These are phyloP conservation scores for Hystrix cristata DNA, from an alignment of 2,113 vertebrate species.

Conservation along the genomic window DNA sequence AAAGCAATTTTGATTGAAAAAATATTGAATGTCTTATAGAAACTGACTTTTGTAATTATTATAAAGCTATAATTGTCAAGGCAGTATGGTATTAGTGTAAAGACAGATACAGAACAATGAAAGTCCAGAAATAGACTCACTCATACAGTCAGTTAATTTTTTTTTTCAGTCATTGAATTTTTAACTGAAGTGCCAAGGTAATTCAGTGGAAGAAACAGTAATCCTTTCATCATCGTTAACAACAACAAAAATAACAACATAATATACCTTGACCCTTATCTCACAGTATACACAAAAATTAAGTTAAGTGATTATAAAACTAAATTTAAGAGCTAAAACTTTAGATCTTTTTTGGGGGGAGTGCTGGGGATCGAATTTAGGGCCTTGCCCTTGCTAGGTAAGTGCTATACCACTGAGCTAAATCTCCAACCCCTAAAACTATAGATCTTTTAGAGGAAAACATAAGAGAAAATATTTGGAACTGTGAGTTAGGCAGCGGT, in stretches of 20 bases:
- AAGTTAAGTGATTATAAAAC: background rate
- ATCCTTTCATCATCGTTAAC: background rate
- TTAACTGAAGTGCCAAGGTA: background rate
- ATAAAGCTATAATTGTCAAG: background rate
- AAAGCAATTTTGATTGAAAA: background rate
- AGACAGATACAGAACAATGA: background rate
- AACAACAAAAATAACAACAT: background rate
- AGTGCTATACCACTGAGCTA: no score
- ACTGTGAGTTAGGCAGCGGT: background rate
- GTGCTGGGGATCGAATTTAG: no score
- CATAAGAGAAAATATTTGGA: background rate
- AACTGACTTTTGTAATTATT: background rate
- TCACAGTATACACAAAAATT: background rate
- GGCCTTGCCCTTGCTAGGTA: no score
- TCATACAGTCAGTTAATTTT: background rate
- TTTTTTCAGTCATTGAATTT: slow-evolving; percentile 7
- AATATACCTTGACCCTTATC: background rate
- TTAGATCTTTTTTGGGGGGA: background rate
- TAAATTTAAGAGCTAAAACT: background rate
- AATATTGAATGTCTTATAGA: background rate
- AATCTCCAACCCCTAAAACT: background rate
- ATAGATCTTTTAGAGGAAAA: background rate
- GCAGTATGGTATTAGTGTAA: background rate
- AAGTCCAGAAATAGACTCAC: background rate
- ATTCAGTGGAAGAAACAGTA: background rate